phyloP scores from a whole-genome alignment of 2,888 invertebrate genomes.

The Aphodius granarius region DNA sequence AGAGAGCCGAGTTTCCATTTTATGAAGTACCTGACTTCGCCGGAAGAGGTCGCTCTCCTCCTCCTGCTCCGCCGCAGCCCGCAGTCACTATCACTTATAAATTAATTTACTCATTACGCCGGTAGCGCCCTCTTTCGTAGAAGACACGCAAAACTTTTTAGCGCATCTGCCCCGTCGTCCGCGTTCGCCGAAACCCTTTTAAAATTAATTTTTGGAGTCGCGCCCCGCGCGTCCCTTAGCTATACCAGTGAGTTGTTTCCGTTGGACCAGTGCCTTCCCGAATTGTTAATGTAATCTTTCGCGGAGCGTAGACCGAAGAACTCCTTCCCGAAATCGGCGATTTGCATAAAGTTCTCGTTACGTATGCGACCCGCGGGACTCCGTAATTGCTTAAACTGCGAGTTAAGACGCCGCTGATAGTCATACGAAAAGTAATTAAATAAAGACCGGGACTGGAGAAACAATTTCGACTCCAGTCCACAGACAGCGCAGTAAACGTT shows the following conservation, averaged over 20 bases:
- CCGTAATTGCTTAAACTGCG: conserved; percentile 50
- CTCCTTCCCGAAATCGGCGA: conserved; percentile 43
- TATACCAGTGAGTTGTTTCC: conserved; percentile 24
- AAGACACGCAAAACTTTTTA: conserved; percentile 6
- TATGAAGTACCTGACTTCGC: background rate
- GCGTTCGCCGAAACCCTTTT: conserved; percentile 19
- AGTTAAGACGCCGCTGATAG: conserved; percentile 49
- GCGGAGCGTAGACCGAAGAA: conserved; percentile 24
- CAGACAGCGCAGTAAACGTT: too few relatives aligned
- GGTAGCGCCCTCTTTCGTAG: background rate
- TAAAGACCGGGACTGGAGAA: conserved; percentile 42
- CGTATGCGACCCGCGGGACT: conserved; percentile 50
- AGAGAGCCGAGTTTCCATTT: background rate
- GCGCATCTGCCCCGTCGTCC: conserved; percentile 5
- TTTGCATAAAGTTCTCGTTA: conserved; percentile 51
- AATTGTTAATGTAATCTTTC: conserved; percentile 25
- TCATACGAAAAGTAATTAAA: conserved; percentile 49
- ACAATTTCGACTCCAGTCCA: background rate
- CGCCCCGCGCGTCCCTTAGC: conserved; percentile 17
- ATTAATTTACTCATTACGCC: background rate
- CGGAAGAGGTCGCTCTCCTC: background rate
- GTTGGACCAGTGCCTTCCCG: conserved; percentile 18
- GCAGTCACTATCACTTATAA: background rate
- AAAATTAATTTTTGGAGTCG: conserved; percentile 27
- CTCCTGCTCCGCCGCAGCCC: too few relatives aligned